Percentiles rank a stretch among this genome's conserved stretches.
Evolutionary conservation across 2,113 vertebrate species (phyloP).

Genomic region (Oenanthe oenanthe): DNA sequence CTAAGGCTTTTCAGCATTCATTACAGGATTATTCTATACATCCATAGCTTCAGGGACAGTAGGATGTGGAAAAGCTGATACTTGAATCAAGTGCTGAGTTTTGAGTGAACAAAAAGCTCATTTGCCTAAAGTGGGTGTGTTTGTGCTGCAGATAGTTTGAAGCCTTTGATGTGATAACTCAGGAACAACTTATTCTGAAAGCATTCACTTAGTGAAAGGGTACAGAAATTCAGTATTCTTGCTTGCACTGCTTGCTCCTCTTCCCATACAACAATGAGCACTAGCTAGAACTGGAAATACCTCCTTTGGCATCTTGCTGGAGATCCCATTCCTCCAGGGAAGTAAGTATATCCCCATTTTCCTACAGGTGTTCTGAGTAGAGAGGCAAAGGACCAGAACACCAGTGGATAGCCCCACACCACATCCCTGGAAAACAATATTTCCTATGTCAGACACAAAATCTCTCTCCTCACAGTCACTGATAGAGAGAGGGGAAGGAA

Average conservation of each 20-base stretch:
- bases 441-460: background rate
- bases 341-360: background rate
- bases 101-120: slow-evolving; percentile 47
- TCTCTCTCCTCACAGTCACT: background rate
- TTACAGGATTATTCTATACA: background rate
- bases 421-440: background rate
- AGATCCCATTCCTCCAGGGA: background rate
- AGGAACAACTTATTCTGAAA: slow-evolving; percentile 36
- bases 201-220: background rate
- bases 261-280: background rate
- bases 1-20: slow-evolving; percentile 18
- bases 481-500: background rate
- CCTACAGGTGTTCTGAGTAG: accelerated
- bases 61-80: slow-evolving; percentile 17
- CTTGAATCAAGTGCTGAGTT: slow-evolving; percentile 44
- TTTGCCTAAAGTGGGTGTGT: slow-evolving; percentile 55
- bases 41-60: background rate
- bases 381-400: background rate
- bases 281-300: background rate
- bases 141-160: slow-evolving; percentile 49
- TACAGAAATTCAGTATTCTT: background rate
- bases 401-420: background rate
- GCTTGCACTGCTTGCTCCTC: background rate
- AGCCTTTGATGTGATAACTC: slow-evolving; percentile 29
- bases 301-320: background rate